phyloP scores from a whole-genome alignment of 1,140 invertebrate species.

The Saxidomus purpurata region DNA sequence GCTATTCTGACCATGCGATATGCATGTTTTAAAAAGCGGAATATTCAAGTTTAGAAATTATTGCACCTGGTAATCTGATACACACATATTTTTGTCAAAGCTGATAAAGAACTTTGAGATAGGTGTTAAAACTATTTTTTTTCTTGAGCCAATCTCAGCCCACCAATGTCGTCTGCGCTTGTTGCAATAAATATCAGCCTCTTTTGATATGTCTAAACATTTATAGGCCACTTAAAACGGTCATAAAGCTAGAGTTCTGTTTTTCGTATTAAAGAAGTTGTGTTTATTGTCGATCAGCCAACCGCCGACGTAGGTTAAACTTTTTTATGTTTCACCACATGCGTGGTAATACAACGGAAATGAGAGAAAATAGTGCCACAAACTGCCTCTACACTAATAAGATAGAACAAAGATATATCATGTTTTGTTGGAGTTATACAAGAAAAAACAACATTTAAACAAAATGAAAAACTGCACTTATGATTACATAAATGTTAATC shows the following conservation, averaged over 20 bases:
- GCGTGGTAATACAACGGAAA: neutral
- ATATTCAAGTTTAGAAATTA: neutral
- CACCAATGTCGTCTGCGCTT: constrained; percentile 19
- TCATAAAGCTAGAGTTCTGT: constrained; percentile 27
- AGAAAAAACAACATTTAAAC: too few species aligned
- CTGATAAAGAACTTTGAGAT: neutral
- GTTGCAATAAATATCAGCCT: constrained; percentile 21
- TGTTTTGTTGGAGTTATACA: too few species aligned
- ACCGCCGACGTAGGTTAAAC: neutral
- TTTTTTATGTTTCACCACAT: constrained; percentile 1
- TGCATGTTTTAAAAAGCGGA: too few species aligned
- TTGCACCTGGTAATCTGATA: too few species aligned
- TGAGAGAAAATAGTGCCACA: neutral
- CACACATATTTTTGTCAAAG: too few species aligned
- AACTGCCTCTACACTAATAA: neutral
- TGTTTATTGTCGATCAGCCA: constrained; percentile 1
- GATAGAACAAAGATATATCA: too few species aligned
- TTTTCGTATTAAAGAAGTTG: neutral
- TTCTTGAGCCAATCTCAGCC: neutral
- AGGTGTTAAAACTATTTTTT: neutral
- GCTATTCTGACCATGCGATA: too few species aligned
- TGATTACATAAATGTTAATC: too few species aligned
- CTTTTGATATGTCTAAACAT: constrained; percentile 42
- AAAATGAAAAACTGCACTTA: too few species aligned
- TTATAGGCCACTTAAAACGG: constrained; percentile 28